Conservation (phyloP, 2,113 vertebrate genomes). For the Otus sunia region DNA sequence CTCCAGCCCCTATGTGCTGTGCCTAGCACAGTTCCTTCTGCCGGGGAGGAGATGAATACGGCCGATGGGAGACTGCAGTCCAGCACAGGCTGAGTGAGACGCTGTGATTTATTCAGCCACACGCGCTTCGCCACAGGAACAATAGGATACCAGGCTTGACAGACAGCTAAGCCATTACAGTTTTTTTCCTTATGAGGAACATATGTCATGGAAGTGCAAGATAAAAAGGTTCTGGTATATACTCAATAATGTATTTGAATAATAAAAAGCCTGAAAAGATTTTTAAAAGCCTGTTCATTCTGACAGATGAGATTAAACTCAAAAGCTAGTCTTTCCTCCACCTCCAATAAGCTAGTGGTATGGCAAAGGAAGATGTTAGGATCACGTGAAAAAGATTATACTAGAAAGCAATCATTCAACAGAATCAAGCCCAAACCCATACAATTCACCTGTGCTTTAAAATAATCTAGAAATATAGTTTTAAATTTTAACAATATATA, state of each 20-base stretch:
- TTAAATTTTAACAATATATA: neutral
- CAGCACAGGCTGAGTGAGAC: neutral
- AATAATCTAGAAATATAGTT: neutral
- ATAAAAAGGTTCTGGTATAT: neutral
- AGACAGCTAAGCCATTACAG: neutral
- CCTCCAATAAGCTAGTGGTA: neutral
- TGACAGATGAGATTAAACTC: neutral
- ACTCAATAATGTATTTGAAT: neutral
- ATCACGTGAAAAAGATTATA: neutral
- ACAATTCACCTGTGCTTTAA: neutral
- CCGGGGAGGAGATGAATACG: neutral
- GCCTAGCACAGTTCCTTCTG: neutral
- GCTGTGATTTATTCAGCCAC: neutral
- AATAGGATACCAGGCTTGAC: neutral
- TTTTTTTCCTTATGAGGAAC: neutral
- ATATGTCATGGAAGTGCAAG: neutral
- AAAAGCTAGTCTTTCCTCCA: neutral
- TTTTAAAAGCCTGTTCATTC: neutral
- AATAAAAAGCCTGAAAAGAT: neutral
- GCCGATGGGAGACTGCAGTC: neutral
- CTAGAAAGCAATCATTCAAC: neutral
- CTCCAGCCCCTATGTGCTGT: neutral
- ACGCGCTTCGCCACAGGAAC: accelerated
- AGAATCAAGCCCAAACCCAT: neutral
- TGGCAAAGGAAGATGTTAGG: neutral